Conservation (phyloP, 1,140 invertebrate genomes). For the Lepidurus couesii region DNA sequence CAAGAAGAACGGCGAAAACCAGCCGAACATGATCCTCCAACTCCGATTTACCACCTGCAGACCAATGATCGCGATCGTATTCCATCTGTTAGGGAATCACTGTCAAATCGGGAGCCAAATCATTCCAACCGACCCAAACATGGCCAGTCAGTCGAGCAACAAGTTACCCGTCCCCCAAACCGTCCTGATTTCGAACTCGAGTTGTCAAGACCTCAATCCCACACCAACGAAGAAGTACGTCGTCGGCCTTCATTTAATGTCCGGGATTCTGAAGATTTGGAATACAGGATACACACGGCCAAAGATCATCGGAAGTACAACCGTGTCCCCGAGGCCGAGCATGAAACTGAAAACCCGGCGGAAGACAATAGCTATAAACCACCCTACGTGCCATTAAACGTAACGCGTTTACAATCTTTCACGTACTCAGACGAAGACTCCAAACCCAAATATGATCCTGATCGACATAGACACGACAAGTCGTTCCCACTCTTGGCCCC, state of each 20-base stretch:
- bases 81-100: no score
- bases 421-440: conserved; percentile 7
- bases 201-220: no score
- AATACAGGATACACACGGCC: background rate
- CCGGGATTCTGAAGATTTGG: background rate
- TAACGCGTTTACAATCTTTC: background rate
- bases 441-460: background rate
- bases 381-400: background rate
- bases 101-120: no score
- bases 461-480: background rate
- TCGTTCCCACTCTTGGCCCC: background rate
- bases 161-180: no score
- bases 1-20: background rate
- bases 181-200: no score
- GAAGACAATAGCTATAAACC: background rate
- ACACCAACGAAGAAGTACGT: no score
- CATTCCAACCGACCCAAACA: no score
- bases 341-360: background rate
- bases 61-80: no score
- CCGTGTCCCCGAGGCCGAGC: background rate
- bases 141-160: no score
- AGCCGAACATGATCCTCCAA: no score
- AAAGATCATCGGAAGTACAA: background rate
- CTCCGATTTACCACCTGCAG: no score
- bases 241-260: no score